These are phyloP conservation scores for Mesitornis unicolor DNA, from an alignment of 2,113 vertebrate species.

Conservation along the genomic window DNA sequence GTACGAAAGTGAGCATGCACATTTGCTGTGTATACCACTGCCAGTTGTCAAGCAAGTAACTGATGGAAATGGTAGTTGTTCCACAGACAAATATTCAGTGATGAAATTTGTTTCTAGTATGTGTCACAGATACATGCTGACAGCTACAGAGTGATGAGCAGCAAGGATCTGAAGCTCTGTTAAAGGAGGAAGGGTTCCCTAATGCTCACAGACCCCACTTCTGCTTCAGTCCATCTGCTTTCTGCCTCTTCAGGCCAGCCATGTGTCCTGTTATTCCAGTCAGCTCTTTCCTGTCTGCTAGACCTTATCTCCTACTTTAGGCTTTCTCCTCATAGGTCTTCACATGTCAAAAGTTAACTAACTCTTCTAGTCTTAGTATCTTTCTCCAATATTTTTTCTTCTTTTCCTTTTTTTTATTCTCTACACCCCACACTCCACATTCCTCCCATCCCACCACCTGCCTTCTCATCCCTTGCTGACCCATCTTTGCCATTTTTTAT, in stretches of 20 bases:
- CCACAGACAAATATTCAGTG: not conserved
- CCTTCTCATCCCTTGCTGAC: not conserved
- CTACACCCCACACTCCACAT: too few relatives aligned
- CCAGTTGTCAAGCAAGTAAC: too few relatives aligned
- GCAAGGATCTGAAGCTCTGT: not conserved
- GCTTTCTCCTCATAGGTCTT: not conserved
- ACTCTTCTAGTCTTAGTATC: not conserved
- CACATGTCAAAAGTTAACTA: not conserved
- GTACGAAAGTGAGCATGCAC: too few relatives aligned
- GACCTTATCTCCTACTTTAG: not conserved
- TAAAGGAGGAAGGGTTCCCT: not conserved
- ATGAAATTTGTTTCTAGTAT: not conserved
- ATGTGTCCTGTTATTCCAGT: not conserved
- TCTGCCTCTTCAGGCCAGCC: not conserved
- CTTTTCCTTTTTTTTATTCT: too few relatives aligned
- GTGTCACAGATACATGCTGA: not conserved
- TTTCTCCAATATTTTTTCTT: too few relatives aligned
- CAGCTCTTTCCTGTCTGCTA: not conserved
- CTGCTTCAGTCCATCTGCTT: not conserved
- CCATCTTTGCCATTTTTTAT: not conserved
- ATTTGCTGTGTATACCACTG: not conserved
- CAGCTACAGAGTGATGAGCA: not conserved
- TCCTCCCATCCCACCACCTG: too few relatives aligned
- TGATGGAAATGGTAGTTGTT: not conserved
- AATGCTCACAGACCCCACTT: rapidly evolving